phyloP scores from a whole-genome alignment of 92 coral and sea anemone species.

The Paragorgia papillata region DNA sequence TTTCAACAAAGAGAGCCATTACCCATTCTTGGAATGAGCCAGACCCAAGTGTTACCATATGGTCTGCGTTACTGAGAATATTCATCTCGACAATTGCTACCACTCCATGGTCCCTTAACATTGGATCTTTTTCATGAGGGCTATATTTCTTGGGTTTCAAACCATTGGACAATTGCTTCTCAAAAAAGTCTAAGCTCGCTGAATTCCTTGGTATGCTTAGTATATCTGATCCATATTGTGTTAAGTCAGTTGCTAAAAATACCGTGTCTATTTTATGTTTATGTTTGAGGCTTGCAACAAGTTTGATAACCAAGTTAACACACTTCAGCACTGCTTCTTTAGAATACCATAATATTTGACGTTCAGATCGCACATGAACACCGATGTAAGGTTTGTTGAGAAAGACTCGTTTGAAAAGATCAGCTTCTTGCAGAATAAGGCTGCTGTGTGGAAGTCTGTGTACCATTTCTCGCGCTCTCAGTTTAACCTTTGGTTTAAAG shows the following conservation, averaged over 20 bases:
- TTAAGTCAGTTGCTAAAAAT: constrained; percentile 83
- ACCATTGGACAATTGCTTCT: constrained; percentile 49
- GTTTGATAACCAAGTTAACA: constrained; percentile 57
- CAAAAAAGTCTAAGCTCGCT: constrained; percentile 57
- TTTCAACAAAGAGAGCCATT: constrained; percentile 70
- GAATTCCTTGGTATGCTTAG: constrained; percentile 57
- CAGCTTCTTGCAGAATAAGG: constrained; percentile 65
- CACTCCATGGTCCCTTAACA: constrained; percentile 79
- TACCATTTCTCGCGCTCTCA: constrained; percentile 70
- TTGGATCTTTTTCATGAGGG: constrained; percentile 66
- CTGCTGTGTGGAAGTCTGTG: constrained; percentile 66
- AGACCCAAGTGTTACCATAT: constrained; percentile 87
- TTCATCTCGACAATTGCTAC: constrained; percentile 96
- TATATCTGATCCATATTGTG: constrained; percentile 89
- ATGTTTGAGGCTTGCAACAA: constrained; percentile 58
- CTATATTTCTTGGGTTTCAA: constrained; percentile 62
- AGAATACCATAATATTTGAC: constrained; percentile 92
- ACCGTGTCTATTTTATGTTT: constrained; percentile 58
- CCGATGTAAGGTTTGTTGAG: constrained; percentile 64
- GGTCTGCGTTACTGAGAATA: constrained; percentile 69
- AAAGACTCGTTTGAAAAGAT: constrained; percentile 19
- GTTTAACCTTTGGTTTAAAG: constrained; percentile 68
- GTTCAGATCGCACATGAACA: constrained; percentile 85
- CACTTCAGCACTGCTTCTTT: constrained; percentile 63
- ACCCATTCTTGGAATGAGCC: constrained; percentile 98